Evolutionary conservation across 2,113 vertebrate species (phyloP), one percentile per base, ranked within the genome.

Genomic region (Lampris megalopsis): DNA sequence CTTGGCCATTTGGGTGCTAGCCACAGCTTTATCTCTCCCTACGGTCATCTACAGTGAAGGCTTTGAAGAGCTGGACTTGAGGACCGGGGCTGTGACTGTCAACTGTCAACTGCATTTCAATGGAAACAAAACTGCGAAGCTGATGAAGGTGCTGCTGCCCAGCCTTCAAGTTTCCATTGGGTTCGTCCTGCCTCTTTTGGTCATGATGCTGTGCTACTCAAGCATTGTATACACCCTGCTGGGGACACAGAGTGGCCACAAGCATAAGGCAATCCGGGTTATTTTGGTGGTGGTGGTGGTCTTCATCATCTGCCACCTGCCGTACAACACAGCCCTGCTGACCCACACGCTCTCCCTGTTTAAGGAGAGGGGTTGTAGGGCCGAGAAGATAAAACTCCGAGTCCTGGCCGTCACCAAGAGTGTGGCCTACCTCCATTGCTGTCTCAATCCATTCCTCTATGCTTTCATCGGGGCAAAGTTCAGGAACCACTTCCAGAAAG

Each of bases 401-500:
- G 79, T 74, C 0, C 73, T 85, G 66, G 90, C 81, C 0, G 11
- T 91, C 68, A 95, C 94, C 1, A 94, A 93, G 77, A 93, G 89
- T 9, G 3, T 97, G 49, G 97, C 98, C 1, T 99, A 97, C 89
- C 93, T 98, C 54, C 97, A 97, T 82, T 97, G 97, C 79, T 97
- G 98, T 2, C 90, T 98, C 61, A 99, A 99, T 69, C 97, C 98
- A 0, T 81, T 98, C 61, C 95, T 99, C 38, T 99, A 99, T 0
- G 98, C 97, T 0, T 99, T 99, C 71, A 84, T 98, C 0, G 97
- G 97, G 2, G 96, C 97, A 50, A 97, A 95, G 85, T 99, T 99
- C 79, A 90, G 97, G 63, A 95, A 71, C 87, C 95, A 97, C 86
- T 97, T 99, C 76, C 61, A 75, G 53, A 95, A 95, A 83, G 93